Evolutionary conservation across 1,140 invertebrate species (phyloP).

Genomic region (Cydia fagiglandana): DNA sequence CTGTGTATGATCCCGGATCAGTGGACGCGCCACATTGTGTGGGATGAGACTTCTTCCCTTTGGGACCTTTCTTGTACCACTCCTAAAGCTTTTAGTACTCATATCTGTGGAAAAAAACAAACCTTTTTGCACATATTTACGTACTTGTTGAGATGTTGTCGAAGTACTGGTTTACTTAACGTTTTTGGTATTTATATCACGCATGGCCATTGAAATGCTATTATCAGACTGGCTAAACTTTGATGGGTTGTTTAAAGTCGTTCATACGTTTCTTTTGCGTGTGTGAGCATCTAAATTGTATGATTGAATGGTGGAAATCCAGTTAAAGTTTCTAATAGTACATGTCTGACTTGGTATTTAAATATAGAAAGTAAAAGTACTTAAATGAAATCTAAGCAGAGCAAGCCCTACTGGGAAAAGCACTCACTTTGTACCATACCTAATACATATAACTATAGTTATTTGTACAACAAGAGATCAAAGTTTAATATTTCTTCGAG

Average conservation of each 20-base stretch:
- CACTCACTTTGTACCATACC: too few species aligned
- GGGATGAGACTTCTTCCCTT: conserved; percentile 34
- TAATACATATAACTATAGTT: too few species aligned
- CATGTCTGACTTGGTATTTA: conserved; percentile 6
- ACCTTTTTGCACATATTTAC: background rate
- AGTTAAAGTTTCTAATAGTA: conserved; percentile 5
- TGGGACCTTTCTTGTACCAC: background rate
- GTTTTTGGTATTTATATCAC: background rate
- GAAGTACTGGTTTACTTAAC: background rate
- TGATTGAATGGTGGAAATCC: background rate
- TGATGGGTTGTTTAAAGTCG: background rate
- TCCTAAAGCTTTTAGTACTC: background rate
- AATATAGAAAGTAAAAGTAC: background rate
- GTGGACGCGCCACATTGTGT: conserved; percentile 40
- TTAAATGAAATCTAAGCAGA: background rate
- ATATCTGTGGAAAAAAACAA: background rate
- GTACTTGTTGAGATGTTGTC: background rate
- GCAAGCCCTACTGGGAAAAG: too few species aligned
- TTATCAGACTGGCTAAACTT: conserved; percentile 38
- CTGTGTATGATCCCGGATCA: conserved; percentile 40
- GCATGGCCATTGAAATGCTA: conserved; percentile 20
- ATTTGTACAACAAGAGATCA: too few species aligned
- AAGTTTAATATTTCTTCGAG: too few species aligned
- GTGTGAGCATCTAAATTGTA: background rate
- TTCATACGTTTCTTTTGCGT: conserved; percentile 6